These are phyloP conservation scores for Otolemur garnettii DNA, from an alignment of 2,113 vertebrate genomes.

Conservation along the genomic window DNA sequence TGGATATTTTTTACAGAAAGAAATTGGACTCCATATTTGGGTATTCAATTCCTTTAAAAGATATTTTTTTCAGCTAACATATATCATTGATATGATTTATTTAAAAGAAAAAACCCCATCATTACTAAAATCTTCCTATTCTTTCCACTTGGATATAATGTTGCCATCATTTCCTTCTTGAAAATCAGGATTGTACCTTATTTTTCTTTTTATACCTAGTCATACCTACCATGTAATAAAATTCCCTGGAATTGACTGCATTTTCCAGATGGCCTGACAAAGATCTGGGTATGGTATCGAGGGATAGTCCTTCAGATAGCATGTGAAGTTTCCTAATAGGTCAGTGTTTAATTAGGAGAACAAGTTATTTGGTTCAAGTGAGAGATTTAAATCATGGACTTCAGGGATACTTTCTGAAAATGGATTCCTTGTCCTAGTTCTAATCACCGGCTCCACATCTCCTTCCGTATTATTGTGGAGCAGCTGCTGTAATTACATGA, in stretches of 20 bases:
- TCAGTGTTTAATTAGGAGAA: background rate
- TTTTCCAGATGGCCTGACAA: background rate
- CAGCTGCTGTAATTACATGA: background rate
- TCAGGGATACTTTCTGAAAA: constrained; percentile 33
- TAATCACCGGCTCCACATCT: background rate
- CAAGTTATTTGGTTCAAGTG: background rate
- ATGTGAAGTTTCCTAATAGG: constrained; percentile 28
- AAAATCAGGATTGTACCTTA: background rate
- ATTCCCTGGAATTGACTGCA: constrained; percentile 16
- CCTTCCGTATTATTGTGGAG: background rate
- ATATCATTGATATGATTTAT: background rate
- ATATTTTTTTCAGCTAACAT: background rate
- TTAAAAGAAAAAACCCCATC: background rate
- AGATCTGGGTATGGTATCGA: constrained; percentile 13
- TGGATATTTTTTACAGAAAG: constrained; percentile 6
- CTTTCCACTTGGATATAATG: background rate
- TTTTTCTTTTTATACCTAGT: background rate
- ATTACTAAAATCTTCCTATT: background rate
- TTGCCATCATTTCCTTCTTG: constrained; percentile 8
- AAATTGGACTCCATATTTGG: background rate
- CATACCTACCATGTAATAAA: background rate
- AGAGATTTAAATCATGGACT: background rate
- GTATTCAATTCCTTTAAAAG: constrained; percentile 33
- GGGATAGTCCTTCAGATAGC: background rate
- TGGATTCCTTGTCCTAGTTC: background rate